Base-by-base conservation (phyloP, 2,888 invertebrate species). In the Prionchulus punctatus region DNA sequence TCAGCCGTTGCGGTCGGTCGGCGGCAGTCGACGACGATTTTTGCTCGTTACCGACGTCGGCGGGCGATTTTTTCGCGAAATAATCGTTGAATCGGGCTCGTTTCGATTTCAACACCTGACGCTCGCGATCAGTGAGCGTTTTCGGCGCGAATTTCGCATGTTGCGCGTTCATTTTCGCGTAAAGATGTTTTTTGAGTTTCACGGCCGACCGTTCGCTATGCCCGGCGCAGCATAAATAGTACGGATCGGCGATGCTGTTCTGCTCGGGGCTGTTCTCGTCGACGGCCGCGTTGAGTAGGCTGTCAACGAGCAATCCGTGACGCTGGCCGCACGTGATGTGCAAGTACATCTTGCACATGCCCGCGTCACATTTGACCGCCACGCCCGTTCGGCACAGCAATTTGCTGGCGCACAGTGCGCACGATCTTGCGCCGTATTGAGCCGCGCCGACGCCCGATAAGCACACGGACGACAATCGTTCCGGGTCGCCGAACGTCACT, bases 361-460 rank as follows among this genome's bases (percentile, higher is more conserved):
- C 98, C 12, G 96, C 96, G 75, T 99, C 98, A 75, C 98, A 98
- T 60, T 86, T 85, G 55, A 96, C 88, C 70, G 89, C 88, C 18
- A 99, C 88, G 1, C 98, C 98, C 0, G 91, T 89, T 30, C 90
- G 79, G 7, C 89, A 83, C 66, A 84, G 84, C 43, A 86, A 78
- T 2, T 83, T 80, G 72, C 94, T 90, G 60, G 82, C 82, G 72
- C 98, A 98, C 15, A 91, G 75, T 4, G 84, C 82, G 70, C 98
- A 99, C 3, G 53, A 23, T n/a, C 28, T 27, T 25, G 42, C 23
- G 27, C 43, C 54, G 21, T 7, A 98, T 65, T 86, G 85, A 55
- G 83, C 85, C 72, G 92, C 91, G n/a, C 87, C 86, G 86, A 96
- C 89, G 76, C 94, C 92, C 73, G 92, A 92, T 58, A 96, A 76